Conservation (phyloP, 1,140 invertebrate species). For the Notospermus geniculatus region DNA sequence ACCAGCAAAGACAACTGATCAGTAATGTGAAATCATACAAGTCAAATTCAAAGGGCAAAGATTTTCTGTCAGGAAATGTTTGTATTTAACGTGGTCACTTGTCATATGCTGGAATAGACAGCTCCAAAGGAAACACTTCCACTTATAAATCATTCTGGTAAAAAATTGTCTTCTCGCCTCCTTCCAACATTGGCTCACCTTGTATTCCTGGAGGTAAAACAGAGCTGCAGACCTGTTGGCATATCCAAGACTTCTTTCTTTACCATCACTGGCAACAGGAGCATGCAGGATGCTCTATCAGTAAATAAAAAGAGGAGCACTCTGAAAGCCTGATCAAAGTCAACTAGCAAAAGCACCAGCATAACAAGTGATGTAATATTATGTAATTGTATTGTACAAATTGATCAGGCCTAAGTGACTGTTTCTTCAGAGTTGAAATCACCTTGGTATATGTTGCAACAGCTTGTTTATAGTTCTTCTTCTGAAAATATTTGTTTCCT, state of each 20-base stretch:
- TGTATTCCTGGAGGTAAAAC: conserved; percentile 71
- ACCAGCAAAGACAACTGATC: too few species aligned
- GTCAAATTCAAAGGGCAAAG: not conserved
- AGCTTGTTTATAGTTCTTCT: conserved; percentile 69
- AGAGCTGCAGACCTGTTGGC: conserved; percentile 84
- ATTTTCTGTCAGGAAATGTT: not conserved
- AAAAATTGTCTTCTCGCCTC: too few species aligned
- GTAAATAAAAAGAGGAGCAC: too few species aligned
- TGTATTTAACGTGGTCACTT: not conserved
- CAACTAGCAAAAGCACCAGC: not conserved
- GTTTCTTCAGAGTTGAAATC: too few species aligned
- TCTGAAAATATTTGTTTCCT: conserved; percentile 76
- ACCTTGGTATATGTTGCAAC: conserved; percentile 70
- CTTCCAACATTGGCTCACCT: conserved; percentile 40
- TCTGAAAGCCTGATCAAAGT: not conserved
- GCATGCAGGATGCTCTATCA: conserved; percentile 33
- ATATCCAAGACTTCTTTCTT: conserved; percentile 69
- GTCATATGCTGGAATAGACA: too few species aligned
- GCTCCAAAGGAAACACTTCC: too few species aligned
- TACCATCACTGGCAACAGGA: conserved; percentile 15
- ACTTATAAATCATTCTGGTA: too few species aligned
- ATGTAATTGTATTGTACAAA: not conserved
- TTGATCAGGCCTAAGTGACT: too few species aligned
- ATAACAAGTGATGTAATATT: not conserved
- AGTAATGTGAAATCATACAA: not conserved